Conservation (phyloP, 2,888 invertebrate genomes). For the Lomographa bimaculata region DNA sequence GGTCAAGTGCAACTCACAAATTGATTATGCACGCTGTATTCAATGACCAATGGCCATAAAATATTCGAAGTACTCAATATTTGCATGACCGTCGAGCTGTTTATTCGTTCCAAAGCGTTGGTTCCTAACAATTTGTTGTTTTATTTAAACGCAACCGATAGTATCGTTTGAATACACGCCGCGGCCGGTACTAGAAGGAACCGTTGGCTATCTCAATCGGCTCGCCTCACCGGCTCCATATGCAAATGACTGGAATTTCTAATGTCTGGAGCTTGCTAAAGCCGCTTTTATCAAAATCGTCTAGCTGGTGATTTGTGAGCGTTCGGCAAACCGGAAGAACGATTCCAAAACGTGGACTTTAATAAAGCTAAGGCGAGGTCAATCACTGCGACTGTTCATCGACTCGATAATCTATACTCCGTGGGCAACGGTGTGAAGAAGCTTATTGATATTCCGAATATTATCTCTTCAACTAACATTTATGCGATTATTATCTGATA, state of each 20-base stretch:
- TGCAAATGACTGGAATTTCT: conserved; percentile 61
- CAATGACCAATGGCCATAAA: conserved; percentile 35
- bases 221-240: conserved; percentile 53
- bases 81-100: conserved; percentile 19
- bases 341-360: conserved; percentile 46
- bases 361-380: conserved; percentile 52
- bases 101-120: conserved; percentile 2
- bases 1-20: conserved; percentile 62
- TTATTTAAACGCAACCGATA: conserved; percentile 4
- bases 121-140: conserved; percentile 7
- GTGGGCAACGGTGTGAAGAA: conserved; percentile 54
- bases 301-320: conserved; percentile 56
- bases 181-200: conserved; percentile 16
- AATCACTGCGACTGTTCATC: conserved; percentile 54
- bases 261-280: conserved; percentile 37
- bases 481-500: conserved; percentile 40
- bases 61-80: conserved; percentile 31
- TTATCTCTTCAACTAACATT: conserved; percentile 36
- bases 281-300: conserved; percentile 43
- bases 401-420: conserved; percentile 43
- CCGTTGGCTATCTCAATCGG: conserved; percentile 53
- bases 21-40: conserved; percentile 47
- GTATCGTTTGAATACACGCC: conserved; percentile 1
- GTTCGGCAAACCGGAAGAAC: conserved; percentile 55
- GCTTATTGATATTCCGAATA: conserved; percentile 46